Conservation (phyloP, 2,888 invertebrate species). For the Tortrix viridana region DNA sequence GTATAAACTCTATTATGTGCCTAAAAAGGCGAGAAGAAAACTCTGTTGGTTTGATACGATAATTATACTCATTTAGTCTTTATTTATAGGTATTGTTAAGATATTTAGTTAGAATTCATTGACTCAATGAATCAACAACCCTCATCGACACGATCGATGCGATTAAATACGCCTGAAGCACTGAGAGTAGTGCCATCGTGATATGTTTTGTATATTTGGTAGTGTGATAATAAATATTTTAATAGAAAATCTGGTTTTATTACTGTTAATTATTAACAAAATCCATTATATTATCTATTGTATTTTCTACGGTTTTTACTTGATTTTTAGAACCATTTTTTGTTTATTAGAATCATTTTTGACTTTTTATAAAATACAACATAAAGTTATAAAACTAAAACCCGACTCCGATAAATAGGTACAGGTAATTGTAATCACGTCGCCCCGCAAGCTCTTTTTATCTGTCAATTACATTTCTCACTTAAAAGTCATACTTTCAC, state of each 20-base stretch:
- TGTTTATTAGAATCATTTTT: too few relatives aligned
- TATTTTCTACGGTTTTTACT: too few relatives aligned
- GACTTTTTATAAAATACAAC: too few relatives aligned
- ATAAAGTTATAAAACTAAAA: too few relatives aligned
- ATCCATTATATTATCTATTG: too few relatives aligned
- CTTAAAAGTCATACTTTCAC: too few relatives aligned
- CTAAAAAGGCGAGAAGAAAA: neutral
- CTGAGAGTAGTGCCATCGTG: slow-evolving; percentile 83
- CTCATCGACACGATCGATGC: slow-evolving; percentile 46
- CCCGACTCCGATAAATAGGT: too few relatives aligned
- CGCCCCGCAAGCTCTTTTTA: too few relatives aligned
- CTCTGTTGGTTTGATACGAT: slow-evolving; percentile 2
- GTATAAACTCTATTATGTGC: neutral
- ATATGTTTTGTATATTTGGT: slow-evolving; percentile 82
- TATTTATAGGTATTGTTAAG: slow-evolving; percentile 49
- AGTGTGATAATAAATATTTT: slow-evolving; percentile 82
- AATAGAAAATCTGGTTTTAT: slow-evolving; percentile 62
- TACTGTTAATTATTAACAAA: too few relatives aligned
- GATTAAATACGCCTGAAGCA: slow-evolving; percentile 69
- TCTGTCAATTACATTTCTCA: too few relatives aligned
- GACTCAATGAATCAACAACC: slow-evolving; percentile 22
- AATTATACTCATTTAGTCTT: slow-evolving; percentile 48
- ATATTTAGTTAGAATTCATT: slow-evolving; percentile 38
- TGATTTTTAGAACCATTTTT: too few relatives aligned
- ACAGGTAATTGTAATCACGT: too few relatives aligned